A percentile compares a stretch with the other conserved stretches of the same genome.
phyloP scores from a whole-genome alignment of 1,140 invertebrate species.

The Drosophila lini region DNA sequence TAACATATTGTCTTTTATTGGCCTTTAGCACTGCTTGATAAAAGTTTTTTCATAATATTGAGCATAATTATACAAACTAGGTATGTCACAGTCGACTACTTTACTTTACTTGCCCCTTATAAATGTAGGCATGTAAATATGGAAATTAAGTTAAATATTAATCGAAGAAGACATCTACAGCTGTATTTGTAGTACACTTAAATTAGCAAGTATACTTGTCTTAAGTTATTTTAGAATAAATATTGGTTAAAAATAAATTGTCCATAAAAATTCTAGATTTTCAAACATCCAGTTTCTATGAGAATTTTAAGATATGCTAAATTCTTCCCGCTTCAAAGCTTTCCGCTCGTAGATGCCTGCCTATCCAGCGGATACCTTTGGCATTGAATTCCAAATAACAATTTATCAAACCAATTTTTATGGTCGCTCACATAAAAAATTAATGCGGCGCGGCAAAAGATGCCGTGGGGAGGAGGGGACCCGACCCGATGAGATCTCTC shows the following conservation, averaged over 20 bases:
- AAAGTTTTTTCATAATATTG: neutral
- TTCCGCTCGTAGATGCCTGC: conserved; percentile 27
- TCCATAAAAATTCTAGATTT: too few species aligned
- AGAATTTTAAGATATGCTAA: conserved; percentile 45
- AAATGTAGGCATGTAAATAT: too few species aligned
- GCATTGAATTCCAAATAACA: conserved; percentile 71
- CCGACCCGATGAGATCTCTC: conserved; percentile 30
- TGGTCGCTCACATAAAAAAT: conserved; percentile 75
- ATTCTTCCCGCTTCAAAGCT: conserved; percentile 18
- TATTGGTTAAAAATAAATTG: neutral
- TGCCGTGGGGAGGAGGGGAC: conserved; percentile 10
- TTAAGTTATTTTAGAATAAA: neutral
- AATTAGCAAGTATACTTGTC: too few species aligned
- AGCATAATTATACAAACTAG: neutral
- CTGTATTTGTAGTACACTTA: neutral
- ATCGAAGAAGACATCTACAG: neutral
- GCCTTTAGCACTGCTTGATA: neutral
- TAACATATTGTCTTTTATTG: neutral
- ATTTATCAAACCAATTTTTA: conserved; percentile 82
- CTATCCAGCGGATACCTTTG: conserved; percentile 44
- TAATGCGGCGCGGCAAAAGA: conserved; percentile 56
- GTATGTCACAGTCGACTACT: too few species aligned
- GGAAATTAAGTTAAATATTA: too few species aligned
- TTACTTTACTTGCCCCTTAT: too few species aligned
- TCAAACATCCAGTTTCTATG: conserved; percentile 10